phyloP scores from a whole-genome alignment of 2,888 invertebrate genomes.

The Laothoe populi region DNA sequence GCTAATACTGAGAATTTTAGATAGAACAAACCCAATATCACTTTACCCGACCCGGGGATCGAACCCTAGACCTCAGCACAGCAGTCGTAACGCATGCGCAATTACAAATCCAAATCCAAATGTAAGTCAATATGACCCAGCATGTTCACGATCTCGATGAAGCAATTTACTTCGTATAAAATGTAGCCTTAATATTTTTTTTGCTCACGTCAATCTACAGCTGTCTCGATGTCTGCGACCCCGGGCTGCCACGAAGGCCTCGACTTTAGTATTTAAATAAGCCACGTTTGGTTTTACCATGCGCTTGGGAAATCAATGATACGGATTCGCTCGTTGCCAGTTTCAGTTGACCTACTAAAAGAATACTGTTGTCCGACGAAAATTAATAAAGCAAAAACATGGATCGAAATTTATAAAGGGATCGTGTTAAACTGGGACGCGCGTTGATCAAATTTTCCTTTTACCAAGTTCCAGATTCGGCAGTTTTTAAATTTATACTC shows the following conservation, averaged over 20 bases:
- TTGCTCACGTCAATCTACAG: background rate
- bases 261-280: constrained; percentile 60
- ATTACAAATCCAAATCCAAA: too few relatives aligned
- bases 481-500: constrained; percentile 20
- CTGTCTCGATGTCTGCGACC: background rate
- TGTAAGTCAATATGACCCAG: background rate
- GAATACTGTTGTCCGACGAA: constrained; percentile 53
- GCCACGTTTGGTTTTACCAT: constrained; percentile 68
- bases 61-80: too few relatives aligned
- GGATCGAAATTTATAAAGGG: constrained; percentile 35
- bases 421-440: constrained; percentile 27
- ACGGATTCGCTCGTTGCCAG: constrained; percentile 54
- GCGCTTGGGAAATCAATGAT: constrained; percentile 77
- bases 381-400: constrained; percentile 54
- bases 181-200: background rate
- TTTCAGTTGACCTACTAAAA: constrained; percentile 61
- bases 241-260: constrained; percentile 27
- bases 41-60: too few relatives aligned
- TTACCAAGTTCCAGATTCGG: background rate
- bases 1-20: too few relatives aligned
- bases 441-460: constrained; percentile 31
- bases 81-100: too few relatives aligned
- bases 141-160: background rate
- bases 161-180: background rate
- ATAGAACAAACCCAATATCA: too few relatives aligned